A percentile compares a stretch with the other conserved stretches of the same genome.
Conservation (phyloP, 1,140 invertebrate genomes). For the Oscheius sp. region DNA sequence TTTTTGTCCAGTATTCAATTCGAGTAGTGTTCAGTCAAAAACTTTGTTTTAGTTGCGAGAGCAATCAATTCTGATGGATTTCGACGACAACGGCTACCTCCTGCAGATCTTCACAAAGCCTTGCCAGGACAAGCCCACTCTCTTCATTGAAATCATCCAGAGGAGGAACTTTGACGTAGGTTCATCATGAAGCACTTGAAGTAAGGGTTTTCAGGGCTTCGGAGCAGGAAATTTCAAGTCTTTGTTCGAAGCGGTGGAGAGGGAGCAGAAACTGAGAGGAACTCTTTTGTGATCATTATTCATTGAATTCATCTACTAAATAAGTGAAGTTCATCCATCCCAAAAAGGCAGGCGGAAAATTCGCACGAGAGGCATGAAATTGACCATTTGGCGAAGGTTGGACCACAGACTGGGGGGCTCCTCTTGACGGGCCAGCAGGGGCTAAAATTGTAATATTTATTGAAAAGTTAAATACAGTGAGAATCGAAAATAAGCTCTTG, state of each 20-base stretch:
- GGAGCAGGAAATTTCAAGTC: conserved; percentile 99
- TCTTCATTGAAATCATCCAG: conserved; percentile 96
- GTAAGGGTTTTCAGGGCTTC: conserved; percentile 76
- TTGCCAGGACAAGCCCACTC: conserved; percentile 90
- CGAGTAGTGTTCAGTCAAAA: not conserved
- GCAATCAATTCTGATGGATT: conserved; percentile 91
- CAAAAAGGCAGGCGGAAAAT: too few species aligned
- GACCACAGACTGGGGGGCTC: too few species aligned
- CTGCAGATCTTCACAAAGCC: conserved; percentile 98
- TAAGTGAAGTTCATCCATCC: too few species aligned
- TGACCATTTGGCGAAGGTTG: too few species aligned
- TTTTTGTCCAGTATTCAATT: not conserved
- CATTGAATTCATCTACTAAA: too few species aligned
- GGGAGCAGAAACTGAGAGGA: conserved; percentile 71
- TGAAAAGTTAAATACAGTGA: too few species aligned
- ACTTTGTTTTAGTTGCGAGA: conserved; percentile 67
- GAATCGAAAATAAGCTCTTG: too few species aligned
- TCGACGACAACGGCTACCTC: conserved; percentile 94
- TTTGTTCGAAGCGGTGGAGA: conserved; percentile 93
- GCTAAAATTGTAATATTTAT: too few species aligned
- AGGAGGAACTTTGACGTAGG: conserved; percentile 65
- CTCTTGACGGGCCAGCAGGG: too few species aligned
- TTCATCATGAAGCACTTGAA: not conserved
- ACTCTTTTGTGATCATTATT: conserved; percentile 37
- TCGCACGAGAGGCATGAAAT: too few species aligned